Percentiles rank a stretch among this genome's conserved stretches.
Evolutionary conservation across 2,113 vertebrate species (phyloP).

Genomic region (human (Homo sapiens)): DNA sequence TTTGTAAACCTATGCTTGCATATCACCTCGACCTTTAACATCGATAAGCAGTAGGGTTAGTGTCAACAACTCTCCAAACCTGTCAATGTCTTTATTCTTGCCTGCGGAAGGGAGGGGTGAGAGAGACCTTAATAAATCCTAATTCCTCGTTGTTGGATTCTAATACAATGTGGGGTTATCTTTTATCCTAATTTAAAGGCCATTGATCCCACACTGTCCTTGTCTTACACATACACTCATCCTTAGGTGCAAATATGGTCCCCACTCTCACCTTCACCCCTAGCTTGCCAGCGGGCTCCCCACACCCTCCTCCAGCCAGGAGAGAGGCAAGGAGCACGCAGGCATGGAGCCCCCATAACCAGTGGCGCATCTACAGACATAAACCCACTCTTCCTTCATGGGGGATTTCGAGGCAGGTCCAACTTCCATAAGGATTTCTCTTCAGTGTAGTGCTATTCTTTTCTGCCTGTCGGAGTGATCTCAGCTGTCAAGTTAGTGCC

Average conservation of each 20-base stretch:
- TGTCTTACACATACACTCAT: neutral
- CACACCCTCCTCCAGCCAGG: neutral
- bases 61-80: neutral
- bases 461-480: neutral
- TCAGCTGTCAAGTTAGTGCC: neutral
- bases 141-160: neutral
- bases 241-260: neutral
- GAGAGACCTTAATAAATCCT: neutral
- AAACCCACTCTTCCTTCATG: neutral
- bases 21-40: neutral
- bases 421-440: neutral
- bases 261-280: neutral
- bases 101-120: rapidly evolving
- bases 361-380: neutral
- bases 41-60: neutral
- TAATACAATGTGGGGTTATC: neutral
- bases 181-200: neutral
- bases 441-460: neutral
- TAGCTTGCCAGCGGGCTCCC: neutral
- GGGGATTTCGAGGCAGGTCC: neutral
- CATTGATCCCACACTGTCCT: neutral
- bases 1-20: neutral
- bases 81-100: too few species aligned
- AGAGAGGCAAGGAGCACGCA: neutral
- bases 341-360: neutral